Evolutionary conservation across 2,797 vertebrate species (phyloP), one percentile per base, ranked within the genome.

Genomic region (Tragelaphus oryx): DNA sequence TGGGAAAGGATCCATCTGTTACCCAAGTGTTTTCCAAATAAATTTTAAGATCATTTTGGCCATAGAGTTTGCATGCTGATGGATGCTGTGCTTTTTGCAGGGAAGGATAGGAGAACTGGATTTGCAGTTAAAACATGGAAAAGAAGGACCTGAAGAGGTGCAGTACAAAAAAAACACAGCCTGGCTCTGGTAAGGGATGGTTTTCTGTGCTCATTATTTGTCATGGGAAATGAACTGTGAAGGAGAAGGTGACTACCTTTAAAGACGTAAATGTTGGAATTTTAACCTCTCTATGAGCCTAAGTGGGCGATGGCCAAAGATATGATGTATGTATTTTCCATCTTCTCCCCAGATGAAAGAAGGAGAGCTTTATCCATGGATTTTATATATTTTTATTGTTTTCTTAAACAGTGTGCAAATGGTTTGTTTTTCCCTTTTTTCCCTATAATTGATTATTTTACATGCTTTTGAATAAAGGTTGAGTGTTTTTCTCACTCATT

Each of bases 51-150:
- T 96, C 22, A n/a, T 84, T 91, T 85, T 8, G 12, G 2, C 33
- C 6, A 1, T 26, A 11, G 75, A 95, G 14, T 80, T 89, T 75
- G 8, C 44, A 10, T 95, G 85, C 85, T 97, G 79, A 97, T 91
- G 95, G 94, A 71, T 14, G 95, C 75, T 98, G 4, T 95, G 79
- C 94, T 95, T 98, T 71, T 98, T 54, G 4, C 95, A 99, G 99
- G 99, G 99, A 28, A 99, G 99, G 87, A 99, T 99, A 50, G 99
- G 99, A 30, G 99, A 99, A 95, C 95, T 99, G 98, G 99, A 99
- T 95, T 98, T 99, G 98, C 98, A 99, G 92, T 98, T 99, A 97
- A 99, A 99, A 96, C 99, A 99, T 80, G 99, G 98, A 89, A 99
- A 99, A 97, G 99, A 98, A 55, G 98, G 98, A 94, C 98, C 98